Evolutionary conservation across 2,888 invertebrate genomes (phyloP).

Genomic region (Macrosiphum euphorbiae): DNA sequence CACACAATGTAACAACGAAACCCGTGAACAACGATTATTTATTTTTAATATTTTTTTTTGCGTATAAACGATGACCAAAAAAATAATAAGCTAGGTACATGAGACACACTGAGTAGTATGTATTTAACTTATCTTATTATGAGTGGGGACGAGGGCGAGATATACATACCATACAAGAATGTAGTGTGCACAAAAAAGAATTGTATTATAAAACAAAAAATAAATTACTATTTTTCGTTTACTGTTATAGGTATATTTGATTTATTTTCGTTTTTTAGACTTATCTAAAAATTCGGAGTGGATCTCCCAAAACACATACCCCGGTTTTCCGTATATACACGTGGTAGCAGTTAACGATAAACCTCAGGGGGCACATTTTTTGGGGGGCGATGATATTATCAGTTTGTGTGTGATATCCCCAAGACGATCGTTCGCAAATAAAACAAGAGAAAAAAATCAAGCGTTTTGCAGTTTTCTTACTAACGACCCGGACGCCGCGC

Average conservation of each 20-base stretch:
- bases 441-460: slow-evolving; percentile 36
- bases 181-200: neutral
- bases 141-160: neutral
- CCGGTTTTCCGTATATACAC: neutral
- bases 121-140: neutral
- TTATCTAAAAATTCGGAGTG: neutral
- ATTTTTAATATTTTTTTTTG: slow-evolving; percentile 17
- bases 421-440: slow-evolving; percentile 48
- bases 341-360: neutral
- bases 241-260: neutral
- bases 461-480: slow-evolving; percentile 37
- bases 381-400: neutral
- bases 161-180: neutral
- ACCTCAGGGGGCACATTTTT: neutral
- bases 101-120: neutral
- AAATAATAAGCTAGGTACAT: neutral
- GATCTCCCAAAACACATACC: neutral
- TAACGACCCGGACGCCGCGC: slow-evolving; percentile 38
- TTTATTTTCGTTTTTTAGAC: neutral
- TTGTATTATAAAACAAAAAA: neutral
- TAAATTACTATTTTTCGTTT: neutral
- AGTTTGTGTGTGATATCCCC: slow-evolving; percentile 37
- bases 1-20: neutral
- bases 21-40: slow-evolving; percentile 14
- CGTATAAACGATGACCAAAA: neutral